Percentiles rank a stretch among this genome's conserved stretches.
Evolutionary conservation across 2,113 vertebrate species (phyloP).

Genomic region (Nycticorax nycticorax): DNA sequence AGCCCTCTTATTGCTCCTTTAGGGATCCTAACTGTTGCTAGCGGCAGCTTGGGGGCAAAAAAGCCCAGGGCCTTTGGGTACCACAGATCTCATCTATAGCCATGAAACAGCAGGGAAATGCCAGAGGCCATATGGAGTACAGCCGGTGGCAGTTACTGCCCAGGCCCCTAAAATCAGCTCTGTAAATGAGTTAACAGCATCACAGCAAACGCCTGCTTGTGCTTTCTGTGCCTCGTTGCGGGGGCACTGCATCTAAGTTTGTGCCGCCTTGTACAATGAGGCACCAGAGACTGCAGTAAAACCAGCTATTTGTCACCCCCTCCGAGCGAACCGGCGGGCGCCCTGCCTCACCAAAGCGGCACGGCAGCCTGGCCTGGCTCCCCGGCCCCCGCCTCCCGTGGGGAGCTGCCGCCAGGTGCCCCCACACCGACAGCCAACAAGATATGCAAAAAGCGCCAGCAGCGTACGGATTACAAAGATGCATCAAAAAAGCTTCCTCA

Average conservation of each 20-base stretch:
- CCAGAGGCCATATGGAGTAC: neutral
- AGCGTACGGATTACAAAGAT: neutral
- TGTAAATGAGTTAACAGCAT: neutral
- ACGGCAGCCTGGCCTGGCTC: neutral
- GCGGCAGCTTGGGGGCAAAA: neutral
- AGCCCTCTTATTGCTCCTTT: neutral
- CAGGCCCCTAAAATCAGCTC: neutral
- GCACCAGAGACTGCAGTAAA: neutral
- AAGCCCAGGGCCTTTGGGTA: neutral
- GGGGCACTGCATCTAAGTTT: neutral
- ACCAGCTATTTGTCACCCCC: neutral
- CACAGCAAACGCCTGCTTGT: neutral
- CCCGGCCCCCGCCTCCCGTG: neutral
- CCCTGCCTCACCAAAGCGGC: neutral
- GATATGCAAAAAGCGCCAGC: neutral
- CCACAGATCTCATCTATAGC: neutral
- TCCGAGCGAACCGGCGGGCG: fast-evolving
- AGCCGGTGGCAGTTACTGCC: neutral
- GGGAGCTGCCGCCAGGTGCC: neutral
- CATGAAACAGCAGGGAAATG: neutral
- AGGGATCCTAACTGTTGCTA: neutral
- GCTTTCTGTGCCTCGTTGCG: neutral
- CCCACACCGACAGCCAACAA: neutral
- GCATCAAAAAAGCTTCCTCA: slow-evolving; percentile 1
- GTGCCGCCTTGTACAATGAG: neutral